Evolutionary conservation across 2,797 vertebrate species (phyloP).

Genomic region (Falco berigora): DNA sequence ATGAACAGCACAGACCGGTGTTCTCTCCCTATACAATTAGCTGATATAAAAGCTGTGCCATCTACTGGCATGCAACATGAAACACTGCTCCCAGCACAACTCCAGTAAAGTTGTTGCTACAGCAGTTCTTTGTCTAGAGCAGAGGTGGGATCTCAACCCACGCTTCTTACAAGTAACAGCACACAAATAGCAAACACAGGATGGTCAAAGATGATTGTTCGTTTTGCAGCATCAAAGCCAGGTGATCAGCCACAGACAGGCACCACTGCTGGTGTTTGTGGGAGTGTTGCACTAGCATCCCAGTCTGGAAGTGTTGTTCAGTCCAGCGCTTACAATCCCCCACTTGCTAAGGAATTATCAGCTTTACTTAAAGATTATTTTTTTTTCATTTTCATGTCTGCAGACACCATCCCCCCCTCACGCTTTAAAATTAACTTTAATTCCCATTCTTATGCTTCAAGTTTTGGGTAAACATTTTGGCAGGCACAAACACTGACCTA

Average conservation of each 20-base stretch:
- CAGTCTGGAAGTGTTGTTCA: not conserved
- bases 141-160: not conserved
- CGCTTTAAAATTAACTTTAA: not conserved
- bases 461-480: not conserved
- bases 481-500: not conserved
- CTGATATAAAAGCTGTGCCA: slow-evolving; percentile 50
- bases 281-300: rapidly evolving
- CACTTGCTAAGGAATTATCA: not conserved
- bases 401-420: not conserved
- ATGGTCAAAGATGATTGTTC: rapidly evolving
- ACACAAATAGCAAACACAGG: not conserved
- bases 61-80: slow-evolving; percentile 13
- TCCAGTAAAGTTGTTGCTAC: not conserved
- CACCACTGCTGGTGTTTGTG: rapidly evolving
- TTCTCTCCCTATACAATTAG: not conserved
- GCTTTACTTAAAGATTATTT: not conserved
- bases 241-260: rapidly evolving
- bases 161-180: rapidly evolving
- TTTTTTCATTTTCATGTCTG: not conserved
- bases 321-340: not conserved
- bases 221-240: not conserved
- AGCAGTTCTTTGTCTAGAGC: not conserved
- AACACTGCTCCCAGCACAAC: not conserved
- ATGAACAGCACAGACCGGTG: rapidly evolving
- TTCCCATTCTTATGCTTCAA: not conserved